Evolutionary conservation across 1,140 invertebrate species (phyloP), one percentile per base, ranked within the genome.

Genomic region (Melitaea cinxia): DNA sequence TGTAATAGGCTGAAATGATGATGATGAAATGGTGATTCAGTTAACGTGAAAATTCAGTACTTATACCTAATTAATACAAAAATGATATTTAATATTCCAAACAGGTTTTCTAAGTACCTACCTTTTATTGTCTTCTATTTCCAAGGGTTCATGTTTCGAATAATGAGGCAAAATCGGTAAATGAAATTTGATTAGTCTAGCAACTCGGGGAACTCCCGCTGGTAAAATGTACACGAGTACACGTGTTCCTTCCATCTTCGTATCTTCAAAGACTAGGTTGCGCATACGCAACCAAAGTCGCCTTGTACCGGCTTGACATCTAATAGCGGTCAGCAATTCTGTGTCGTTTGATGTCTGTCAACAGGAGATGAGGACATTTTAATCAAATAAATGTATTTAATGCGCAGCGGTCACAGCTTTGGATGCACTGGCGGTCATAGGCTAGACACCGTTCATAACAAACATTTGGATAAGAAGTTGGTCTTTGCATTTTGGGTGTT

Each of bases 281-380:
- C 87, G 73, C 65, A 88, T 73, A 28, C 77, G 76, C 12, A 91
- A 47, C 85, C 87, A 88, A 21, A 88, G 64, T 17, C 87, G 73
- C 56, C 80, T 78, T 4, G 85, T 91, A 4, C 88, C 88, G 7
- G 85, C 79, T 77, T 91, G 87, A 60, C 88, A 91, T 65, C 88
- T 71, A 5, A 91, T 82, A 14, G 88, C 86, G 23, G 86, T 85
- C 21, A 91, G 67, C 10, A 87, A 61, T 49, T 88, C 88, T n/a
- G 73, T 19, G 19, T 30, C 50, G 15, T 56, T 56, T 17, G 21
- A 26, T 50, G 35, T 58, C 65, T 64, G 14, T 10, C 12, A 30
- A 4, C 33, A 30, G 10, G 19, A 4, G 9, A 33, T 10, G 12
- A 6, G 12, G 30, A 26, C 2, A 26, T 26, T 26, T 6, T 26